Evolutionary conservation across 1,140 invertebrate species (phyloP), one percentile per base, ranked within the genome.

Genomic region (Philaenus spumarius): DNA sequence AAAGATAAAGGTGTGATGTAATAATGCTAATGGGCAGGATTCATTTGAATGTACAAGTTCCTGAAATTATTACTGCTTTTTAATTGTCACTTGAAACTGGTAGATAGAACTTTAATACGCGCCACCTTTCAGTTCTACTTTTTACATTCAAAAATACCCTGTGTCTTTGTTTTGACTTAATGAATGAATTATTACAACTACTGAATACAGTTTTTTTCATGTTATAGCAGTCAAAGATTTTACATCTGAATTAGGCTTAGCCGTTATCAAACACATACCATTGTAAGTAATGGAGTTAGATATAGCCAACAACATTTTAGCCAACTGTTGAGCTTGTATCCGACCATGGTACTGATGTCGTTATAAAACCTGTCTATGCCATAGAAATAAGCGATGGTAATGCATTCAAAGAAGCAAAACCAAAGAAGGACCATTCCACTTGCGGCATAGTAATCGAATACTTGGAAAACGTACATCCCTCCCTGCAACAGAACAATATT

Each of bases 401-500:
- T 71, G 43, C 79, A 82, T 72, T 86, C 82, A 61, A 82, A 82
- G 67, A 85, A 81, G 64, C 81, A 82, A 3, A 83, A 80, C 76
- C 82, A 82, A 2, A 86, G 67, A 24, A 86, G 72, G 19, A 84
- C 78, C 73, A 86, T 82, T 23, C 84, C 83, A 64, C 81, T 80
- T 12, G 89, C 93, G 1, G 93, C 88, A 71, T 97, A 97, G 73
- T 87, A 87, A 67, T 97, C 92, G 62, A 97, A 84, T 26, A 98
- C 72, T 72, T 91, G 83, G 58, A 97, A 81, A 23, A 96, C 82
- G 69, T 90, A 97, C 77, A 97, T 90, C 62, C 95, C 95, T 23
- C 88, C 93, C 93, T 97, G 68, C 3, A 75, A 75, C 57, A 69
- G 63, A 67, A n/a, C n/a, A n/a, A n/a, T n/a, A n/a, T n/a, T n/a